Evolutionary conservation across 2,113 vertebrate species (phyloP), one percentile per base, ranked within the genome.

Genomic region (Mionectes macconnelli): DNA sequence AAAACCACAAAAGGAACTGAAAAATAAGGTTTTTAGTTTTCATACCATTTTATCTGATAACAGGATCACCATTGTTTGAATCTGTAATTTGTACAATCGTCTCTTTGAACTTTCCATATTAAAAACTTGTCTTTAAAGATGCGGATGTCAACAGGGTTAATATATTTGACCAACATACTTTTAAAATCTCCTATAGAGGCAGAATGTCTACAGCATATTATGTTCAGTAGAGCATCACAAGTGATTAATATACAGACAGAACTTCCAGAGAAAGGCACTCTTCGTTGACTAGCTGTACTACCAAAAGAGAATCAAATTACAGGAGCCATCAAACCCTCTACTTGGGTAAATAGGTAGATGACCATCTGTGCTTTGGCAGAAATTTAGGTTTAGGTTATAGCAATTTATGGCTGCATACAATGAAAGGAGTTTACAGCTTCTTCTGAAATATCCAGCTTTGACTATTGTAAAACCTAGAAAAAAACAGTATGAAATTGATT

Each of bases 191-290:
- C 72, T 60, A 9, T 37, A 50, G 90, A 93, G 67, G 64, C 50
- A 64, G 42, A 69, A 88, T n/a, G 49, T 75, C 55, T 74, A 37
- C n/a, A 18, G 20, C 30, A 57, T 60, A 85, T 69, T 81, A 77
- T 15, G 39, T 94, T 75, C 76, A 67, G 35, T 35, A 75, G 52
- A 89, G 68, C 79, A 63, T 59, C 52, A 52, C 60, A 81, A 72
- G 50, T 39, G 30, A 86, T 90, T 88, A 91, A 79, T 83, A 88
- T 16, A 67, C 39, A 88, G 56, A 37, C 45, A 90, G 89, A 94
- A 96, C 52, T 92, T 93, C 77, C 59, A 92, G 63, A 74, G 70
- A 91, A 89, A 90, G 42, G 67, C 75, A 66, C 42, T 95, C 33
- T 47, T 84, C 55, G 33, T 67, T 80, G 75, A 84, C 33, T 86